phyloP scores from a whole-genome alignment of 2,113 vertebrate genomes.

The Sclerurus mexicanus region DNA sequence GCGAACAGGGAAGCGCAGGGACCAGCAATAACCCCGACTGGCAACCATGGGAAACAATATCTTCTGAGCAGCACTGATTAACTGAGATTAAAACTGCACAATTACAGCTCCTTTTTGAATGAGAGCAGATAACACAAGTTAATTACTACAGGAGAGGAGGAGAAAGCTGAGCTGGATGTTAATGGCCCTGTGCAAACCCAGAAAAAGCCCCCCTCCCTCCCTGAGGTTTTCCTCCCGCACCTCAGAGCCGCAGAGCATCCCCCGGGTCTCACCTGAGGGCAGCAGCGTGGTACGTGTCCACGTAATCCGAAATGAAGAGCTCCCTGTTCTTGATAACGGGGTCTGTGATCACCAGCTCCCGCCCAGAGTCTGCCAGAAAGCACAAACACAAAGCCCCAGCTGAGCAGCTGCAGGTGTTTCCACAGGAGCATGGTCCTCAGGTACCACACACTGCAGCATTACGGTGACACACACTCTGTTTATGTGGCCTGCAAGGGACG shows the following conservation, averaged over 20 bases:
- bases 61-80: neutral
- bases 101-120: neutral
- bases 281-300: conserved; percentile 97
- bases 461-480: neutral
- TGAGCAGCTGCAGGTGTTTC: neutral
- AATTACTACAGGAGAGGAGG: neutral
- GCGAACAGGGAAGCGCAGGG: neutral
- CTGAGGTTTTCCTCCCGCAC: neutral
- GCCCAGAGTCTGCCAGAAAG: conserved; percentile 86
- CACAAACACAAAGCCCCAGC: neutral
- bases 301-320: conserved; percentile 98
- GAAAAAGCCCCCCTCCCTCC: neutral
- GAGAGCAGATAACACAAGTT: neutral
- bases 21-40: neutral
- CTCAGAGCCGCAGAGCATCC: too few relatives aligned
- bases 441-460: too few relatives aligned
- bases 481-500: rapidly evolving
- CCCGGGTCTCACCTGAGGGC: conserved; percentile 86
- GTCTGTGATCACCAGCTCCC: conserved; percentile 97
- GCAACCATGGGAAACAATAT: neutral
- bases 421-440: too few relatives aligned
- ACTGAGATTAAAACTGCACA: neutral
- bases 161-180: neutral
- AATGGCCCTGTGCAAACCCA: neutral
- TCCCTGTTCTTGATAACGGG: conserved; percentile 97